Evolutionary conservation across 1,140 invertebrate genomes (phyloP).

Genomic region (Drosophila azteca): DNA sequence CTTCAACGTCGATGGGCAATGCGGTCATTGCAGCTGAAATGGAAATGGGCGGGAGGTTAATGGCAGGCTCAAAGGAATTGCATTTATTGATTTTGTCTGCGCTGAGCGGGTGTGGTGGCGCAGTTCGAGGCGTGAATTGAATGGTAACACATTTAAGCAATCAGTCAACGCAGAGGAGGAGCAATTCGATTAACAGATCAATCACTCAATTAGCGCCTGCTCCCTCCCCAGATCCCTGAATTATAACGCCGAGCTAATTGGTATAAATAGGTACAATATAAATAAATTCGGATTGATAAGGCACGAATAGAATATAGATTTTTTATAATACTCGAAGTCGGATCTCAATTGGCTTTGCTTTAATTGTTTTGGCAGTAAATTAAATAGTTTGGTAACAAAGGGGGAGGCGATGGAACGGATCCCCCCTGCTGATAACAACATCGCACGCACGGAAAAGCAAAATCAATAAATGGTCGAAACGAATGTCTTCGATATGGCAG

Average conservation of each 20-base stretch:
- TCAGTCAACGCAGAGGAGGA: not conserved
- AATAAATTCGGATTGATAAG: slow-evolving; percentile 32
- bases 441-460: slow-evolving; percentile 30
- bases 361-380: slow-evolving; percentile 31
- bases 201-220: slow-evolving; percentile 40
- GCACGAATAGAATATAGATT: slow-evolving; percentile 9
- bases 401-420: not conserved
- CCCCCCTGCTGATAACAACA: slow-evolving; percentile 27
- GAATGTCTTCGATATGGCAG: not conserved
- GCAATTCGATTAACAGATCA: slow-evolving; percentile 11
- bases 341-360: slow-evolving; percentile 3
- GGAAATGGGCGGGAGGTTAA: slow-evolving; percentile 1
- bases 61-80: slow-evolving; percentile 12
- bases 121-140: slow-evolving; percentile 19
- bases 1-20: slow-evolving; percentile 2
- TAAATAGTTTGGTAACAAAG: not conserved
- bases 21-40: slow-evolving; percentile 34
- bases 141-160: slow-evolving; percentile 14
- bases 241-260: not conserved
- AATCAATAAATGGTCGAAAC: slow-evolving; percentile 43
- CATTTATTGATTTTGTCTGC: slow-evolving; percentile 56
- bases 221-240: slow-evolving; percentile 1
- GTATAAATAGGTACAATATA: slow-evolving; percentile 2
- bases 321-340: slow-evolving; percentile 1
- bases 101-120: slow-evolving; percentile 26